Evolutionary conservation across 2,113 vertebrate species (phyloP).

Genomic region (Condylura cristata): DNA sequence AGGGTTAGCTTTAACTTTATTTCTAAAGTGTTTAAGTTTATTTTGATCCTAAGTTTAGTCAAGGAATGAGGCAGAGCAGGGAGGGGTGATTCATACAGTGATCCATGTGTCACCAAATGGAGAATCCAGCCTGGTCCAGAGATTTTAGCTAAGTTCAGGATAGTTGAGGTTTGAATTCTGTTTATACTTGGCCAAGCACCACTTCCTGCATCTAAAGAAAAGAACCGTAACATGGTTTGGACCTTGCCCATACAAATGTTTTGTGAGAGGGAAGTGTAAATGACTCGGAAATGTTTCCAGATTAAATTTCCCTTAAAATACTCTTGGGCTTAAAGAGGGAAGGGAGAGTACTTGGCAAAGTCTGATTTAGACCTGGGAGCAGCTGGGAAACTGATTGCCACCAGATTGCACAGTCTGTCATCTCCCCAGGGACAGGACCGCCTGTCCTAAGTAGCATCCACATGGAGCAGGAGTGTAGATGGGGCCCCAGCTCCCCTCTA

Average conservation of each 20-base stretch:
- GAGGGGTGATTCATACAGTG: neutral
- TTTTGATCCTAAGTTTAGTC: constrained; percentile 66
- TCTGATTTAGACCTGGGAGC: constrained; percentile 36
- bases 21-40: constrained; percentile 65
- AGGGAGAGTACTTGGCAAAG: constrained; percentile 61
- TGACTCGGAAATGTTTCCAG: constrained; percentile 59
- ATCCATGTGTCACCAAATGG: constrained; percentile 2
- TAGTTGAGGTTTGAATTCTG: constrained; percentile 64
- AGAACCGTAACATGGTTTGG: constrained; percentile 66
- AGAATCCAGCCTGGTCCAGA: neutral
- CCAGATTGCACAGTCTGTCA: constrained; percentile 1
- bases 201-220: constrained; percentile 74
- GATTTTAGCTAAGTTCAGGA: constrained; percentile 64
- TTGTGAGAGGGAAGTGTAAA: constrained; percentile 67
- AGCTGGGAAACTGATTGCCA: constrained; percentile 17
- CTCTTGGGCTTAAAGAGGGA: constrained; percentile 52
- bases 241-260: constrained; percentile 57
- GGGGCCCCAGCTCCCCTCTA: neutral
- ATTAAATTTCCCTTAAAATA: constrained; percentile 68
- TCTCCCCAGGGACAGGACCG: neutral
- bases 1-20: constrained; percentile 60
- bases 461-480: neutral
- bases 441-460: too few species aligned
- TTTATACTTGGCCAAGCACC: constrained; percentile 64
- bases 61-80: neutral